phyloP scores from a whole-genome alignment of 2,113 vertebrate genomes.

The Lanius ludovicianus region DNA sequence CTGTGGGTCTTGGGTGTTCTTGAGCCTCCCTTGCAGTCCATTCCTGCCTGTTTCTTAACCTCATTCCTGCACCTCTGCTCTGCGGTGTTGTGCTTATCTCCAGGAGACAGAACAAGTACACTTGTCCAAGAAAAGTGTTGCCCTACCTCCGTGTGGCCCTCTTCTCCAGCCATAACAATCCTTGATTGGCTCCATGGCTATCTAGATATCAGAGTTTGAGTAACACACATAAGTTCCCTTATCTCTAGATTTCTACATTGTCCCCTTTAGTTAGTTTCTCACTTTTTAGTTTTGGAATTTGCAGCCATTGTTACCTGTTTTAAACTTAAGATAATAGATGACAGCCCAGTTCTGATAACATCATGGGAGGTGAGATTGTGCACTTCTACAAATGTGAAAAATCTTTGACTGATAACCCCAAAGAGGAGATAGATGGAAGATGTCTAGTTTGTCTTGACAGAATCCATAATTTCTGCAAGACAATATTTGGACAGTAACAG shows the following conservation, averaged over 20 bases:
- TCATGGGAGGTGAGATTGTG: background rate
- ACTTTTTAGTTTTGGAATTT: background rate
- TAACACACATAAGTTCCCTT: background rate
- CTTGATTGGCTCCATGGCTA: background rate
- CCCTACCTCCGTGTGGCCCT: background rate
- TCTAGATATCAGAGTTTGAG: background rate
- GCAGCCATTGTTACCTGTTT: background rate
- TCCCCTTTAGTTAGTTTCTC: background rate
- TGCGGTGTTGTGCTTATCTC: background rate
- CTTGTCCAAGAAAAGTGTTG: background rate
- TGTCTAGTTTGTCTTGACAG: background rate
- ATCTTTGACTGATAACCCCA: background rate
- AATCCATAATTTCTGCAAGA: background rate
- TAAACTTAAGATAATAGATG: background rate
- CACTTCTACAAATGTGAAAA: background rate
- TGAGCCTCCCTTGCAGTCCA: background rate
- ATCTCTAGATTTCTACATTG: background rate
- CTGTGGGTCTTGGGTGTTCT: background rate
- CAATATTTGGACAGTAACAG: background rate
- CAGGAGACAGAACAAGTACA: background rate
- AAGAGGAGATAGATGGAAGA: background rate
- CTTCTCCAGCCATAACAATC: background rate
- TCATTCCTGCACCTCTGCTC: background rate
- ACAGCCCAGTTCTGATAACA: background rate
- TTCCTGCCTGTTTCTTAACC: rapidly evolving